phyloP scores from a whole-genome alignment of 2,888 invertebrate species.

The Dendrolimus pini region DNA sequence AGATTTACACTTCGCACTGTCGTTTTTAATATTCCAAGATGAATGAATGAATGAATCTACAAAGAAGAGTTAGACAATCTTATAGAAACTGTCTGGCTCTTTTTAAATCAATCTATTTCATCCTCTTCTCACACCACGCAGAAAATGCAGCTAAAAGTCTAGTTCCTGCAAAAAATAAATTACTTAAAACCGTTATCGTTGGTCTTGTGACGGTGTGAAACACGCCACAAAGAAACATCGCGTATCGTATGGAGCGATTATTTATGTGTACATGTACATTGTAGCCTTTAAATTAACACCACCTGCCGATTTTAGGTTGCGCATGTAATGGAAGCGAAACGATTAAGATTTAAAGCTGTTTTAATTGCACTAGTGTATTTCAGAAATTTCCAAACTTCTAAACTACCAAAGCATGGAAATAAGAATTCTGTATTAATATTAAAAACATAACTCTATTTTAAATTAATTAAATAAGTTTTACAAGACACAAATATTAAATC shows the following conservation, averaged over 20 bases:
- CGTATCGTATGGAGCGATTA: conserved; percentile 28
- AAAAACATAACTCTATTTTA: no score
- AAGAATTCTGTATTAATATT: no score
- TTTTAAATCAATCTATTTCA: not conserved
- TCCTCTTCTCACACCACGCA: not conserved
- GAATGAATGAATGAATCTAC: no score
- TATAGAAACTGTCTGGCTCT: no score
- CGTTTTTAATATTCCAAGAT: no score
- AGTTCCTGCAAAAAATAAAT: not conserved
- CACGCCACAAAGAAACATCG: conserved; percentile 4
- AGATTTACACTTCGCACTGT: no score
- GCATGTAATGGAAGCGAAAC: not conserved
- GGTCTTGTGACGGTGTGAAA: conserved; percentile 5
- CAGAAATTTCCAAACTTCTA: no score
- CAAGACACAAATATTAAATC: no score
- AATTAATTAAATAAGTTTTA: no score
- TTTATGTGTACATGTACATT: conserved; percentile 20
- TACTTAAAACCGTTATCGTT: conserved; percentile 16
- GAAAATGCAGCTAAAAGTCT: not conserved
- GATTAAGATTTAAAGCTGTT: not conserved
- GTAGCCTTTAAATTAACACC: conserved; percentile 36
- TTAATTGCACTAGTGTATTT: no score
- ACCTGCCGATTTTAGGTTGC: conserved; percentile 23
- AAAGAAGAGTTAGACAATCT: no score
- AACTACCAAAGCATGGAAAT: no score